Evolutionary conservation across 2,113 vertebrate genomes (phyloP), one percentile per base, ranked within the genome.

Genomic region (Ctenomys sociabilis): DNA sequence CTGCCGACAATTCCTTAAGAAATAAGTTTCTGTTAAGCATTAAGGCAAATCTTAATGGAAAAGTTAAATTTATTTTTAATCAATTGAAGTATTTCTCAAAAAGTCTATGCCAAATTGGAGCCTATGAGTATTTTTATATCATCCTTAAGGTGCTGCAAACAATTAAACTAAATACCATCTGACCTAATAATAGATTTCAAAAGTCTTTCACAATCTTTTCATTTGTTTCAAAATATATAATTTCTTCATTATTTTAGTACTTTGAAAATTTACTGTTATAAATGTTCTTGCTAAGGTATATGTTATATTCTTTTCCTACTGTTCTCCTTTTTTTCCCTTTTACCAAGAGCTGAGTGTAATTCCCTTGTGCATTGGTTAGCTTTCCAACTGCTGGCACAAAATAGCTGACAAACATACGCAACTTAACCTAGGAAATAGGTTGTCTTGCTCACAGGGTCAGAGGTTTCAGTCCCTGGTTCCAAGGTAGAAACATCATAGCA

Each of bases 61-160:
- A 95, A 68, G 8, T 73, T 88, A 75, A 86, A 91, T 73, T 70
- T 87, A 54, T 78, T 92, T 91, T 78, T 84, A 95, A 95, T 80
- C 54, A 86, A 66, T 32, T 94, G 73, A 96, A 96, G 8, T 45
- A 92, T 95, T 94, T 96, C 63, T 90, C 37, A 22, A 93, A 93
- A 88, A 54, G 59, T 93, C 52, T 63, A 43, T 90, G 81, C 75
- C 75, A 95, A 35, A 84, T 95, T 52, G 94, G 37, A 94, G 75
- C 40, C 82, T 85, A 19, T 92, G 72, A 78, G 22, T 94, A 28
- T 43, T 94, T 95, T 95, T 88, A 82, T 5, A 75, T 90, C 24
- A 54, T 89, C 35, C 45, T 89, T 89, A 9, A 96, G 73, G 70
- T 90, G 59, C 14, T 90, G 54, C 59, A 45, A 91, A 85, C 11